Conservation (phyloP, 2,888 invertebrate species). For the Torymus texanus region DNA sequence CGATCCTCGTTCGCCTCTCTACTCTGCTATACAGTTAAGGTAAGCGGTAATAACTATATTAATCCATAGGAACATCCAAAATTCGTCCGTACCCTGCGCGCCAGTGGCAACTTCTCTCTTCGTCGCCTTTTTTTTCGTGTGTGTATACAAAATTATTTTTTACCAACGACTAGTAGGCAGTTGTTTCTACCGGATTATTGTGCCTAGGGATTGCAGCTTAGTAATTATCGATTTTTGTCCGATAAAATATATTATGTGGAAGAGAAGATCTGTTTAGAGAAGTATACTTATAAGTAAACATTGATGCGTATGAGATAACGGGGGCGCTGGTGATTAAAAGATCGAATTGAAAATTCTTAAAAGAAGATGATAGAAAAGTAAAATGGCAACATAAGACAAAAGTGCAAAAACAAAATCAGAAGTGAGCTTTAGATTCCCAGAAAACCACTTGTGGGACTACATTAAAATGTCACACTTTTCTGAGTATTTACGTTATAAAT, state of each 20-base stretch:
- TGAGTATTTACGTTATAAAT: no score
- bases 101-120: background rate
- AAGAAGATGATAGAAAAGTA: constrained; percentile 2
- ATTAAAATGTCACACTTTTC: no score
- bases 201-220: no score
- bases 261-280: no score
- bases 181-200: no score
- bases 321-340: constrained; percentile 44
- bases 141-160: no score
- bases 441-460: no score
- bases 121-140: background rate
- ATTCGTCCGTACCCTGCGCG: background rate
- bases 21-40: constrained; percentile 57
- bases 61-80: constrained; percentile 62
- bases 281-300: no score
- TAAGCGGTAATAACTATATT: constrained; percentile 74
- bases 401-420: no score
- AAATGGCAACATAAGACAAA: no score
- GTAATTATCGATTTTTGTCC: constrained; percentile 50
- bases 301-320: background rate
- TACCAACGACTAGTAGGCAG: no score
- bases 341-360: constrained; percentile 49
- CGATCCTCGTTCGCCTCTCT: constrained; percentile 41
- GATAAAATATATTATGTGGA: constrained; percentile 24
- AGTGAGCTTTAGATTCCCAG: no score